Evolutionary conservation across 2,888 invertebrate species (phyloP), one percentile per base, ranked within the genome.

Genomic region (Lobophora halterata): DNA sequence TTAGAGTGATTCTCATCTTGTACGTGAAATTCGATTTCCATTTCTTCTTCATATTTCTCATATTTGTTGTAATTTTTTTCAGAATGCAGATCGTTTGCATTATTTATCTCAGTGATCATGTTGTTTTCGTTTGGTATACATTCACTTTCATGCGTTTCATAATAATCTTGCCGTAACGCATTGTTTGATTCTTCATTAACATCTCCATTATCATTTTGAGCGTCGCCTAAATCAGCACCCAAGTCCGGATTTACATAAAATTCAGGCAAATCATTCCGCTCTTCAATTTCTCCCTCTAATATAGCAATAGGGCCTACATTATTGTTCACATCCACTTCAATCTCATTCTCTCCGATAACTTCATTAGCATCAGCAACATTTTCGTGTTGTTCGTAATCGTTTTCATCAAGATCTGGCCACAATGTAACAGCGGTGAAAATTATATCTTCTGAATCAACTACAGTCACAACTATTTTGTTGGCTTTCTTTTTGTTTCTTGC

Each of bases 391-490:
- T 12, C 12, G 1, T 21, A 26, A 5, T 47, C 37, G 4, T 12
- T 32, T 28, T 27, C 28, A 5, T 44, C 27, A 3, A 11, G 6
- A 18, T 54, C 49, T 2, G 31, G 18, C 75, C 76, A 80, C 8
- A 71, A 34, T 20, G 58, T 44, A 3, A 55, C 33, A 5, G 85
- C 68, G 1, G 86, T 86, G 26, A 55, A 77, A 9, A 87, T 36
- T 36, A 86, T 79, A 53, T 87, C 86, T 60, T 83, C 86, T 10
- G 40, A 49, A 44, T 87, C 86, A 1, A 70, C 82, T 1, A 87
- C 67, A 5, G 85, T 86, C 0, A 85, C 44, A 0, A 85, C 83
- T 34, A 46, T 70, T 46, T 80, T 65, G 13, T 18, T 49, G 47
- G 18, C 45, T 23, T 46, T 65, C 44, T 44, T 45, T 37, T 55